These are phyloP conservation scores for Xiphias gladius DNA, from an alignment of 2,113 vertebrate genomes.

Conservation along the genomic window DNA sequence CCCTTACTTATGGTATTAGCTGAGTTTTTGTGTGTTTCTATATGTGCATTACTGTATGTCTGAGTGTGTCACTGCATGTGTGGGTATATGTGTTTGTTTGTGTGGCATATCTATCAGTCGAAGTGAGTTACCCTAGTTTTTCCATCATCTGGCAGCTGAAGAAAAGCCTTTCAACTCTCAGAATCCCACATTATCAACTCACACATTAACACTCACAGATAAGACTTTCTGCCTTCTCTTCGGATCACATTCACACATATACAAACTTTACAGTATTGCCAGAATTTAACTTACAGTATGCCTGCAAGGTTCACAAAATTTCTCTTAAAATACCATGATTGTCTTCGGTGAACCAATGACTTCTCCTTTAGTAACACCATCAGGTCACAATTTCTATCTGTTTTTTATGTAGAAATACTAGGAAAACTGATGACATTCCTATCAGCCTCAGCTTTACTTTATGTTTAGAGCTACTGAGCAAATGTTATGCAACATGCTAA, in stretches of 20 bases:
- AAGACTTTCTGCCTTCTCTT: neutral
- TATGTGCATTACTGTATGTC: neutral
- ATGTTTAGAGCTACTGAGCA: neutral
- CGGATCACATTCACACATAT: neutral
- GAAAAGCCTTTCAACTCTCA: slow-evolving; percentile 1
- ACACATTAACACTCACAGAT: neutral
- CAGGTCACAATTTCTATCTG: neutral
- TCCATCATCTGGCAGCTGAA: neutral
- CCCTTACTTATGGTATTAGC: slow-evolving; percentile 26
- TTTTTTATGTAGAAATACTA: neutral
- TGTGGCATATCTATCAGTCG: neutral
- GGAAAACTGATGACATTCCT: no score
- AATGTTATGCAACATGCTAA: neutral
- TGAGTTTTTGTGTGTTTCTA: neutral
- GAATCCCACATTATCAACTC: no score
- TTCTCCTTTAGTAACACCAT: neutral
- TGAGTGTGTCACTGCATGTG: neutral
- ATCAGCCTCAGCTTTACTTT: neutral
- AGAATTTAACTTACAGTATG: neutral
- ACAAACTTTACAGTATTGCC: neutral
- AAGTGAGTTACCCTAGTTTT: neutral
- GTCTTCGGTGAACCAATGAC: neutral
- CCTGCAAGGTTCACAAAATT: no score
- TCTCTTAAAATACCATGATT: neutral
- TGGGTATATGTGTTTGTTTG: neutral